Evolutionary conservation across 92 coral and sea anemone species (phyloP).

Genomic region (Phenganax subtilis): DNA sequence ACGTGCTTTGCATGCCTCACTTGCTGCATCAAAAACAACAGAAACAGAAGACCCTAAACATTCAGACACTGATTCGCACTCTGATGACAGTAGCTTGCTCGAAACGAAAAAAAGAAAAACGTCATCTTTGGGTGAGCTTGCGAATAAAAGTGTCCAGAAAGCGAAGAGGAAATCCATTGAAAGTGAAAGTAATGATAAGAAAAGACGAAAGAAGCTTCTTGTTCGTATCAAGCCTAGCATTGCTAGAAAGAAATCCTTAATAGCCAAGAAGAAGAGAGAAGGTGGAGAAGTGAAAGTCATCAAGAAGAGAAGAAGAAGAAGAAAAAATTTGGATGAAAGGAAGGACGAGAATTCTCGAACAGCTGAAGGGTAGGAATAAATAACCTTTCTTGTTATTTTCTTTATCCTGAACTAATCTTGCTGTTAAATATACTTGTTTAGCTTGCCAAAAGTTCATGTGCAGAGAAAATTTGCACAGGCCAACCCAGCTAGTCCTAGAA

Average conservation of each 20-base stretch:
- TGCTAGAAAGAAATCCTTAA: slow-evolving; percentile 28
- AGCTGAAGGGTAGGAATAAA: slow-evolving; percentile 8
- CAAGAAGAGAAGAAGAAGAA: slow-evolving; percentile 44
- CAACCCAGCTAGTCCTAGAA: slow-evolving; percentile 60
- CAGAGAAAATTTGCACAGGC: slow-evolving; percentile 72
- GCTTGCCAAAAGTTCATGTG: slow-evolving; percentile 54
- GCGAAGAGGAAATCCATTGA: slow-evolving; percentile 6
- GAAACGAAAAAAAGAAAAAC: background rate
- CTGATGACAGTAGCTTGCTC: background rate
- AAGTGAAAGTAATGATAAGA: background rate
- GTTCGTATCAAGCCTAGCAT: background rate
- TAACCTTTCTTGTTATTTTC: background rate
- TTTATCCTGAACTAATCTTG: background rate
- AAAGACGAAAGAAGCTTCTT: slow-evolving; percentile 32
- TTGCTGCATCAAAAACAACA: slow-evolving; percentile 57
- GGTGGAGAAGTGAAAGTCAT: slow-evolving; percentile 23
- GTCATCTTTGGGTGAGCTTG: background rate
- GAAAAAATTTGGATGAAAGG: slow-evolving; percentile 7
- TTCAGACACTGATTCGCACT: background rate
- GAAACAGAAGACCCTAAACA: slow-evolving; percentile 7
- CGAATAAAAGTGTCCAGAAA: background rate
- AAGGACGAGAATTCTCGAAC: background rate
- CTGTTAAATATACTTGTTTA: slow-evolving; percentile 1
- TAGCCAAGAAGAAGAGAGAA: slow-evolving; percentile 33
- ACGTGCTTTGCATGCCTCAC: slow-evolving; percentile 88